Percentiles rank a stretch among this genome's conserved stretches.
These are phyloP conservation scores for Leucosticte australis DNA, from an alignment of 2,113 vertebrate genomes.

Conservation along the genomic window DNA sequence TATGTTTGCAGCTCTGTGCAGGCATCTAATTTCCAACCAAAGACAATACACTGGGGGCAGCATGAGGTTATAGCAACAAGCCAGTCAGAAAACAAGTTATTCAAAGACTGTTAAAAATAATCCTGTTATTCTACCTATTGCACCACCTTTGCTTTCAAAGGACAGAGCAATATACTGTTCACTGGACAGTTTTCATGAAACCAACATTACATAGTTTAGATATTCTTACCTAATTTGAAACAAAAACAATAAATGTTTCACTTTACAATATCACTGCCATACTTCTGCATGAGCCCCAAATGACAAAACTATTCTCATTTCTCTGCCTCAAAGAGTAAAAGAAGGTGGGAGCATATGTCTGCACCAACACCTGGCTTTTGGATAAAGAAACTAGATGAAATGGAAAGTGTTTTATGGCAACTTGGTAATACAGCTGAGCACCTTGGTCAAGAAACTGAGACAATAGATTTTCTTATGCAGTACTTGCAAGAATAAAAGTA, in stretches of 20 bases:
- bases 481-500: neutral
- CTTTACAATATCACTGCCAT: neutral
- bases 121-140: neutral
- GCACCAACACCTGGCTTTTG: neutral
- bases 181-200: neutral
- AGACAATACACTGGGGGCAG: neutral
- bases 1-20: neutral
- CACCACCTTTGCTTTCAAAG: neutral
- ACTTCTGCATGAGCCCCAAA: neutral
- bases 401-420: neutral
- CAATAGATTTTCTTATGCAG: neutral
- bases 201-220: neutral
- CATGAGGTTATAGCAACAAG: neutral
- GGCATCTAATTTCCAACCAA: constrained; percentile 8
- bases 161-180: neutral
- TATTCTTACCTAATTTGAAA: neutral
- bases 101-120: constrained; percentile 25
- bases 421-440: neutral
- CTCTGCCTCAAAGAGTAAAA: neutral
- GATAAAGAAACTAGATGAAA: neutral
- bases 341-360: neutral
- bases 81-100: constrained; percentile 13
- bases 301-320: neutral
- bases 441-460: neutral
- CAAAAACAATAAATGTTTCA: neutral